phyloP scores from a whole-genome alignment of 2,113 vertebrate species.

The Tachuris rubrigastra region DNA sequence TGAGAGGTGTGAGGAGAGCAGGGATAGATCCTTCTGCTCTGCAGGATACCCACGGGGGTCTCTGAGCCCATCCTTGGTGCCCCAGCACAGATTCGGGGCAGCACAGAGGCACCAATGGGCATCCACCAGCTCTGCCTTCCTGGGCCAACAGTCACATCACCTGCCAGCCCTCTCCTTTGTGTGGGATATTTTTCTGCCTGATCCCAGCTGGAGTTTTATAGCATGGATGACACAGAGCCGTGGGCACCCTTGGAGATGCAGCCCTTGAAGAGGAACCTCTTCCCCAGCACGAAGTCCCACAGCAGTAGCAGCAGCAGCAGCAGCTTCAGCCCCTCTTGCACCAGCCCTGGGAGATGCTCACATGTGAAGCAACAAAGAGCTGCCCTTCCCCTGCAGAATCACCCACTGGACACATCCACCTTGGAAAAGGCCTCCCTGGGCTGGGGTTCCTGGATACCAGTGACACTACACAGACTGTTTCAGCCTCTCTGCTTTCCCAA shows the following conservation, averaged over 20 bases:
- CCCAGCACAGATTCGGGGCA: not conserved
- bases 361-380: fast-evolving
- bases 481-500: fast-evolving
- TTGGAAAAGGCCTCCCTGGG: not conserved
- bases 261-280: fast-evolving
- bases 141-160: not conserved
- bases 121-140: not conserved
- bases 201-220: not conserved
- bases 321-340: not conserved
- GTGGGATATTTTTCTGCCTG: not conserved
- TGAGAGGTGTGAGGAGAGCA: not conserved
- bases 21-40: fast-evolving
- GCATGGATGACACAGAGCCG: not conserved
- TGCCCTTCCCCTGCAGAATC: not conserved
- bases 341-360: not conserved
- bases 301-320: not conserved
- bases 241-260: not conserved
- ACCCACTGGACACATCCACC: fast-evolving
- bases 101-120: not conserved
- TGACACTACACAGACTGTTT: not conserved
- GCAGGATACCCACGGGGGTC: not conserved
- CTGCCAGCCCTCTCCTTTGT: fast-evolving
- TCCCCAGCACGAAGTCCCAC: not conserved
- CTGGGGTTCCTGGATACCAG: not conserved
- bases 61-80: not conserved